Percentiles rank a stretch among this genome's conserved stretches.
Conservation (phyloP, 23 tunicate genomes). For the Trididemnum miniatum region DNA sequence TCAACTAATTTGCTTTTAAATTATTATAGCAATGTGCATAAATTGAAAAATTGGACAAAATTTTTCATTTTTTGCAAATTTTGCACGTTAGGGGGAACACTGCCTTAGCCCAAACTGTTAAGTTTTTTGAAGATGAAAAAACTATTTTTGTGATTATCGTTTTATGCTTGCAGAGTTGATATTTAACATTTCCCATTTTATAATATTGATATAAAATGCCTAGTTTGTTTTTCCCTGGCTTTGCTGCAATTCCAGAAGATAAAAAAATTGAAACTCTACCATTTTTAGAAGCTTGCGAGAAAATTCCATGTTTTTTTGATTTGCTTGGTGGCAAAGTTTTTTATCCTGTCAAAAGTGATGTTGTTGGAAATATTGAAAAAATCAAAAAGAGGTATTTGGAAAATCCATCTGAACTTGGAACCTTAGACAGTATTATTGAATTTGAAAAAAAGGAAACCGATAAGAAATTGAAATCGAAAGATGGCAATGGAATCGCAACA, state of each 20-base stretch:
- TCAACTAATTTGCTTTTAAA: too few relatives aligned
- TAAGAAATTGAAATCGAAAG: conserved; percentile 64
- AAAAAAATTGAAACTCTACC: conserved; percentile 47
- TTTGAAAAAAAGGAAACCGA: conserved; percentile 66
- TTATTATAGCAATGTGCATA: too few relatives aligned
- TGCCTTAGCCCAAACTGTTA: too few relatives aligned
- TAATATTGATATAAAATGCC: too few relatives aligned
- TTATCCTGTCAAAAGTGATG: conserved; percentile 90
- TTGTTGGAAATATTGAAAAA: conserved; percentile 83
- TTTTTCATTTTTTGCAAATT: too few relatives aligned
- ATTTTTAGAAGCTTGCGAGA: conserved; percentile 79
- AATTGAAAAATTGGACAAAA: too few relatives aligned
- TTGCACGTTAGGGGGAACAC: too few relatives aligned
- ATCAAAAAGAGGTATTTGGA: conserved; percentile 64
- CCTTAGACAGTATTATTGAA: conserved; percentile 61
- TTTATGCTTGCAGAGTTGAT: too few relatives aligned
- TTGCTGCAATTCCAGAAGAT: conserved; percentile 61
- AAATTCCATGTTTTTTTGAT: conserved; percentile 76
- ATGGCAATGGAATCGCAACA: conserved; percentile 92
- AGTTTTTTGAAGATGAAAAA: too few relatives aligned
- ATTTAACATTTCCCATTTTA: too few relatives aligned
- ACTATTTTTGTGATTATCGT: too few relatives aligned
- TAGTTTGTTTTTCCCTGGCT: conserved; percentile 44
- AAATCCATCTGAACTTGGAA: conserved; percentile 63
- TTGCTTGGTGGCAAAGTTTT: conserved; percentile 88